Base-by-base conservation (phyloP, 1,140 invertebrate genomes). In the Drosophila takahashii region DNA sequence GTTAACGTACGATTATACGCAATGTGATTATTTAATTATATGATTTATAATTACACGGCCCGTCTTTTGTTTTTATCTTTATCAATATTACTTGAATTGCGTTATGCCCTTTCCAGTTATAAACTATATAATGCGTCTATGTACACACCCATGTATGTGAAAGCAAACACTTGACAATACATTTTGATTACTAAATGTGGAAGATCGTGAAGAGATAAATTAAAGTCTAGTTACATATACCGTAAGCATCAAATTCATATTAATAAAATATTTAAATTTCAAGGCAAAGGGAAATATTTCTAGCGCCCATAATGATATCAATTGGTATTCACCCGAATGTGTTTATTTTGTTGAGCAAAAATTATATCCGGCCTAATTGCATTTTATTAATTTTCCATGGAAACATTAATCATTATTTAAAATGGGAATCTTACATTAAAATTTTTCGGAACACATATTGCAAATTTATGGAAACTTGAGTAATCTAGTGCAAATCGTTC, bases 21-120 rank as follows among this genome's bases (percentile, higher is more conserved):
- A 89, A 84, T 89, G 85, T 89, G 84, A 89, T 89, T 84, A 87
- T 77, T 79, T 79, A 87, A 77, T 80, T 80, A 77, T 89, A 86
- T 85, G 60, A 86, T 86, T 81, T 80, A 16, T 66, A 57, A 78
- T 81, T 77, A 71, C 47, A 42, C 47, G 54, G 26, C 15, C 51
- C 26, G 51, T 22, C 44, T 64, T 69, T 56, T 67, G 56, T 61
- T 65, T 56, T 45, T 51, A 22, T 77, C 18, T 52, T 41, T 41
- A 51, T 26, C n/a, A 42, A 41, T 58, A 42, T 44, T 64, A 34
- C 34, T 60, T 45, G 56, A 39, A 50, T 67, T 74, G 58, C 52
- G 44, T 77, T 52, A 29, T 15, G 37, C 42, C 15, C 42, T 61
- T 62, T 71, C 54, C 44, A 52, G 41, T 76, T 71, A 42, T 27